These are phyloP conservation scores for Anthrax anthrax DNA, from an alignment of 2,888 invertebrate species.

Conservation along the genomic window DNA sequence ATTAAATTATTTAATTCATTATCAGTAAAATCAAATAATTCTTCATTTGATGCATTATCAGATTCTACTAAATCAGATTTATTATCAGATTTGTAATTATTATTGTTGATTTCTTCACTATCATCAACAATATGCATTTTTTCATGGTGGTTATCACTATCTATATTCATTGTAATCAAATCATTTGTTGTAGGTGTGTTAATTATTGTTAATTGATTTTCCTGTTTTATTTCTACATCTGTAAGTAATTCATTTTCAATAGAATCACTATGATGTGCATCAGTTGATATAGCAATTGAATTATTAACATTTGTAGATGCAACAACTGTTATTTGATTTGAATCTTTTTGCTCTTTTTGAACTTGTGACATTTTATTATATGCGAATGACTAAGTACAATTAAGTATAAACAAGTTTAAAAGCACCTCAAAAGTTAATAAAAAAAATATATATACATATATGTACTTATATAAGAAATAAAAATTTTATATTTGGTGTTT, in stretches of 20 bases:
- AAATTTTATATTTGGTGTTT: too few relatives aligned
- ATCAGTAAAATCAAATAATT: constrained; percentile 26
- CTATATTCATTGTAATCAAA: too few relatives aligned
- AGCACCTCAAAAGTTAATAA: too few relatives aligned
- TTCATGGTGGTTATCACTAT: too few relatives aligned
- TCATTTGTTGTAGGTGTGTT: too few relatives aligned
- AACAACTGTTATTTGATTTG: background rate
- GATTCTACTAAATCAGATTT: background rate
- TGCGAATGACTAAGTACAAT: background rate
- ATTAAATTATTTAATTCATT: constrained; percentile 16
- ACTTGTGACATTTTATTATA: background rate
- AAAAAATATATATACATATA: too few relatives aligned
- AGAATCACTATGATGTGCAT: background rate
- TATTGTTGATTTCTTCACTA: background rate
- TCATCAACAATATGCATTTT: background rate
- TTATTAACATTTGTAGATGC: background rate
- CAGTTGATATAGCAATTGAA: background rate
- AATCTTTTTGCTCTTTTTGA: background rate
- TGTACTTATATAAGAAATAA: too few relatives aligned
- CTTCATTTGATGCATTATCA: constrained; percentile 22
- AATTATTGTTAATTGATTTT: too few relatives aligned
- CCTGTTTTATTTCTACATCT: too few relatives aligned
- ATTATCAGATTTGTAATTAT: background rate
- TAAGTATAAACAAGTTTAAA: background rate
- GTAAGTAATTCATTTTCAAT: too few relatives aligned